phyloP scores from a whole-genome alignment of 2,797 vertebrate genomes.

The Enteromius afrohamiltoni region DNA sequence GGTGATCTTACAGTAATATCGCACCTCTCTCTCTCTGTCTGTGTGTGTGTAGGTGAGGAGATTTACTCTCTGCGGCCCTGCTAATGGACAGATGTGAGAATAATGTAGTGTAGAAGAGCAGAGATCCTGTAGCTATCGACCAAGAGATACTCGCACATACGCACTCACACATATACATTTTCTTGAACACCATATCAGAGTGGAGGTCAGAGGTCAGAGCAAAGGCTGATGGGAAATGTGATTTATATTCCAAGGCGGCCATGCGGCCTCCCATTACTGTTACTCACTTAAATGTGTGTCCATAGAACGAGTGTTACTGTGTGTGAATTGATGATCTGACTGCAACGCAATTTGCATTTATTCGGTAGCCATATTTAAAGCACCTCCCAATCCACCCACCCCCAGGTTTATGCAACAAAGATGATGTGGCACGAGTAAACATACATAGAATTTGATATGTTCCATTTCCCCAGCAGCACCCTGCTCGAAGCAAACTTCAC shows the following conservation, averaged over 20 bases:
- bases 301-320: constrained; percentile 7
- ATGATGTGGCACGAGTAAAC: not conserved
- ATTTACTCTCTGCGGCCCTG: constrained; percentile 60
- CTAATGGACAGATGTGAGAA: constrained; percentile 66
- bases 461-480: not conserved
- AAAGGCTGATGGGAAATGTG: constrained; percentile 63
- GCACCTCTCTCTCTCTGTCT: constrained; percentile 33
- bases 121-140: constrained; percentile 63
- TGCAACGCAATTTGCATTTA: constrained; percentile 18
- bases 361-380: constrained; percentile 30
- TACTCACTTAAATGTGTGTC: constrained; percentile 53
- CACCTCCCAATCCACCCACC: not conserved
- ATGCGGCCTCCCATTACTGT: constrained; percentile 56
- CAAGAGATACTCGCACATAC: constrained; percentile 44
- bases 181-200: constrained; percentile 57
- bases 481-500: not conserved
- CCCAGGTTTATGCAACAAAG: not conserved
- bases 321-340: not conserved
- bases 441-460: not conserved
- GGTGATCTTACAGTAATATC: constrained; percentile 56
- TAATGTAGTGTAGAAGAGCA: constrained; percentile 63
- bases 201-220: constrained; percentile 55
- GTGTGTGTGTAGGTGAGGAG: constrained; percentile 38
- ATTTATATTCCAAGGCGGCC: constrained; percentile 59
- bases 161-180: constrained; percentile 39